Conservation (phyloP, 2,113 vertebrate species). For the Sebastes schlegelii region DNA sequence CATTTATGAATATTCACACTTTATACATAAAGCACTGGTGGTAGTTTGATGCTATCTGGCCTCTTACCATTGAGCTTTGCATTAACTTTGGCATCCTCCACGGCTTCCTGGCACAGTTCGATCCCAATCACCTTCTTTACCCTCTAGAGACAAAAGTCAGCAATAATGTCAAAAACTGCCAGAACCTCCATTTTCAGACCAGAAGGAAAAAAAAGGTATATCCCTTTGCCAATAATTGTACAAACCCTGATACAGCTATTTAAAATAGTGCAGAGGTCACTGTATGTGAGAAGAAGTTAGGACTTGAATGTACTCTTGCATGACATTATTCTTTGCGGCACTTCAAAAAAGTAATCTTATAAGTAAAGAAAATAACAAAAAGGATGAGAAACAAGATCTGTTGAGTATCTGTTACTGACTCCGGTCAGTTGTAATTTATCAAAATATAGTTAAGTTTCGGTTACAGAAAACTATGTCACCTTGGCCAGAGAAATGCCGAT, state of each 20-base stretch:
- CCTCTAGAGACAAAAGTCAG: conserved; percentile 77
- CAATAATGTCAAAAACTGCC: neutral
- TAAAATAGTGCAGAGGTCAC: neutral
- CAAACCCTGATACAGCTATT: neutral
- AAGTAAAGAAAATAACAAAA: neutral
- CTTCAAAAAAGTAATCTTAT: neutral
- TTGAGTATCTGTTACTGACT: neutral
- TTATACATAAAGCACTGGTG: neutral
- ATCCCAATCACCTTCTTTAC: conserved; percentile 96
- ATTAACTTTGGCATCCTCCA: conserved; percentile 93
- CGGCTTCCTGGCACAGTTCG: conserved; percentile 94
- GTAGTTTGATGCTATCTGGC: neutral
- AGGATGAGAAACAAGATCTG: neutral
- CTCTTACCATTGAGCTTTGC: conserved; percentile 89
- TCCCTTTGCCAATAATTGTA: neutral
- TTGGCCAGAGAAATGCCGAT: conserved; percentile 96
- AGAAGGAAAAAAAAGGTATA: neutral
- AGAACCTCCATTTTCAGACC: neutral
- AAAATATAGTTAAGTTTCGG: neutral
- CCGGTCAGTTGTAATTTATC: neutral
- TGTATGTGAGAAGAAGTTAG: neutral
- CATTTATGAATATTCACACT: neutral
- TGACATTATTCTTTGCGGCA: neutral
- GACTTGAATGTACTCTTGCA: neutral
- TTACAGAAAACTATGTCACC: conserved; percentile 68